Percentiles rank a stretch among this genome's conserved stretches.
These are phyloP conservation scores for Pelusios castaneus DNA, from an alignment of 2,113 vertebrate genomes.

Conservation along the genomic window DNA sequence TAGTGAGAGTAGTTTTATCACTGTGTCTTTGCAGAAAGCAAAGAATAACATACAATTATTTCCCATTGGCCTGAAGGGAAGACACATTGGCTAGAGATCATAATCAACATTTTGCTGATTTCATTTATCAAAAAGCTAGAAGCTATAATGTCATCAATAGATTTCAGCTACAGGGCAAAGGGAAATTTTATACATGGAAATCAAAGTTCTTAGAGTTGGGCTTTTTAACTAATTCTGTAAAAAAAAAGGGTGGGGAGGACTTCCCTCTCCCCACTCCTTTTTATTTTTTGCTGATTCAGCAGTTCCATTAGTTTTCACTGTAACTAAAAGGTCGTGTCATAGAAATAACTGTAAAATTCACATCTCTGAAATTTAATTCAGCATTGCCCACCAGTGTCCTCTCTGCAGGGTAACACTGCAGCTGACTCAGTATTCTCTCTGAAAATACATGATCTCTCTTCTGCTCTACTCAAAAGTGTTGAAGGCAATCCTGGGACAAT, in stretches of 20 bases:
- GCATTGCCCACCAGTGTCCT: not conserved
- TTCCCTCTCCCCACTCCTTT: not conserved
- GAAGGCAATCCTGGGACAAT: not conserved
- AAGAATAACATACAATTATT: conserved; percentile 13
- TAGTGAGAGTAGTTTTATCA: not conserved
- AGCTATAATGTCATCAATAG: not conserved
- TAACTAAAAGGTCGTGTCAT: not conserved
- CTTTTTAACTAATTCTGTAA: not conserved
- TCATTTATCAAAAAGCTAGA: not conserved
- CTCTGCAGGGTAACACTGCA: not conserved
- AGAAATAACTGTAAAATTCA: not conserved
- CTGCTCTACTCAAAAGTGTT: not conserved
- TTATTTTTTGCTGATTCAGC: not conserved
- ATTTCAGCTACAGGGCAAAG: not conserved
- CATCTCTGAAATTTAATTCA: not conserved
- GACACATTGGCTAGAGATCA: not conserved
- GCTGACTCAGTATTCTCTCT: not conserved
- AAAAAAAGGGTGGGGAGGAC: not conserved
- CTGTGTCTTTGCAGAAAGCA: conserved; percentile 42
- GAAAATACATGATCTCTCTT: not conserved
- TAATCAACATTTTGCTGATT: conserved; percentile 24
- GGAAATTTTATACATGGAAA: conserved; percentile 5
- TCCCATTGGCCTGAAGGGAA: not conserved
- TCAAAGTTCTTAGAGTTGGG: not conserved
- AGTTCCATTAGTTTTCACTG: not conserved